Conservation (phyloP, 2,797 vertebrate genomes). For the Channallabes apus region DNA sequence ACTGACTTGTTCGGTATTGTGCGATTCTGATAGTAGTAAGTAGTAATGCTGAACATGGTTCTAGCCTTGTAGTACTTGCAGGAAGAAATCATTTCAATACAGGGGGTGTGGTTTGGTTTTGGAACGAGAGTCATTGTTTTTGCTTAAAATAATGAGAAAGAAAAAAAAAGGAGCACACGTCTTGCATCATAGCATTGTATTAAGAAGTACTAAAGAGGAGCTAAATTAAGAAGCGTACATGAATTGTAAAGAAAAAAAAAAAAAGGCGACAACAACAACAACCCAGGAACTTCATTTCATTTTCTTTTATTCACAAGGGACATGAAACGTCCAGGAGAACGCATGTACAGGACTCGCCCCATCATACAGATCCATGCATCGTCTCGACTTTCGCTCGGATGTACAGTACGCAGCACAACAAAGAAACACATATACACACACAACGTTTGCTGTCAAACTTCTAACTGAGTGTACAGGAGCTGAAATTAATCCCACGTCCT, state of each 20-base stretch:
- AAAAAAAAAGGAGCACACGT: neutral
- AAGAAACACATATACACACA: constrained; percentile 38
- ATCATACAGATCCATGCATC: neutral
- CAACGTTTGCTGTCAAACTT: neutral
- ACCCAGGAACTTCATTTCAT: constrained; percentile 33
- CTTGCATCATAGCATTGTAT: neutral
- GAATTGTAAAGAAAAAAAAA: constrained; percentile 33
- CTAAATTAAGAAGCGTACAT: neutral
- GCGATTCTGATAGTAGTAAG: neutral
- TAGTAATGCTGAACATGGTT: neutral
- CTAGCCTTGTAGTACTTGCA: neutral
- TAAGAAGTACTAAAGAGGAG: neutral
- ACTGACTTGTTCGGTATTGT: neutral
- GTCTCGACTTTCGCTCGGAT: neutral
- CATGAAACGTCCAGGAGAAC: constrained; percentile 9
- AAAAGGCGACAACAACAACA: too few species aligned
- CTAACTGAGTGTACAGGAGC: neutral
- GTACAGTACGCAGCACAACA: neutral
- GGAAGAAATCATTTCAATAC: neutral
- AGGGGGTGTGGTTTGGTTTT: neutral
- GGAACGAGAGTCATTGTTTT: neutral
- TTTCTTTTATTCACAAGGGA: constrained; percentile 32
- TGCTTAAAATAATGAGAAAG: too few species aligned
- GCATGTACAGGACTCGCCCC: neutral
- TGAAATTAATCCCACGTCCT: neutral